Conservation (phyloP, 2,113 vertebrate genomes). For the Garra rufa region DNA sequence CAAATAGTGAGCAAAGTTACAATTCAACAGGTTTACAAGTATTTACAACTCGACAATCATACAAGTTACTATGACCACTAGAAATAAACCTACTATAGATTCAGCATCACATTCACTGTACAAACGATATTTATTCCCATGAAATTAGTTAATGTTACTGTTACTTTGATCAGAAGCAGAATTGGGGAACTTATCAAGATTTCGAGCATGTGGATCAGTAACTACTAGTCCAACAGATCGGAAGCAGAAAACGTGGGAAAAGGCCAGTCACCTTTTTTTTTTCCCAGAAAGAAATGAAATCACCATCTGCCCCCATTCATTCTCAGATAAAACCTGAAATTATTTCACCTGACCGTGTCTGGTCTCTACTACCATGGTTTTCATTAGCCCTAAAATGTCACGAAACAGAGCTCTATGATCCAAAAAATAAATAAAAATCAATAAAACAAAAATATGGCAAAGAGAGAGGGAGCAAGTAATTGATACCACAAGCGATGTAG, state of each 20-base stretch:
- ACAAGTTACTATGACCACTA: constrained; percentile 38
- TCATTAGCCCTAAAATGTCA: constrained; percentile 80
- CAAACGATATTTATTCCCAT: constrained; percentile 41
- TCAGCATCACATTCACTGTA: constrained; percentile 47
- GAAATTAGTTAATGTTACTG: constrained; percentile 19
- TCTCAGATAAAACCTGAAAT: constrained; percentile 39
- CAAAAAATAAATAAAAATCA: constrained; percentile 71
- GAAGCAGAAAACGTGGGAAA: constrained; percentile 55
- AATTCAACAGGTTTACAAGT: constrained; percentile 31
- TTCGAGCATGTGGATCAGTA: not conserved
- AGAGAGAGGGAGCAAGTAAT: constrained; percentile 71
- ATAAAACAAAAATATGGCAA: constrained; percentile 60
- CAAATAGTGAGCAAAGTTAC: constrained; percentile 34
- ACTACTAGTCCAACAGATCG: constrained; percentile 63
- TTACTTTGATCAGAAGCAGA: constrained; percentile 28
- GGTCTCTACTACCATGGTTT: constrained; percentile 46
- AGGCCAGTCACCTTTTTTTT: constrained; percentile 58
- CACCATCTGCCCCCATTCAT: constrained; percentile 46
- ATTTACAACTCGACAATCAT: constrained; percentile 48
- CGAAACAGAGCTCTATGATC: constrained; percentile 65
- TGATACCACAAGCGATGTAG: constrained; percentile 26
- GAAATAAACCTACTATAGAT: constrained; percentile 33
- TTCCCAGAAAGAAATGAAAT: constrained; percentile 56
- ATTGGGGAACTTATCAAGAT: not conserved
- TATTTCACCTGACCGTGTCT: constrained; percentile 35